Evolutionary conservation across 2,113 vertebrate genomes (phyloP).

Genomic region (Thermophis baileyi): DNA sequence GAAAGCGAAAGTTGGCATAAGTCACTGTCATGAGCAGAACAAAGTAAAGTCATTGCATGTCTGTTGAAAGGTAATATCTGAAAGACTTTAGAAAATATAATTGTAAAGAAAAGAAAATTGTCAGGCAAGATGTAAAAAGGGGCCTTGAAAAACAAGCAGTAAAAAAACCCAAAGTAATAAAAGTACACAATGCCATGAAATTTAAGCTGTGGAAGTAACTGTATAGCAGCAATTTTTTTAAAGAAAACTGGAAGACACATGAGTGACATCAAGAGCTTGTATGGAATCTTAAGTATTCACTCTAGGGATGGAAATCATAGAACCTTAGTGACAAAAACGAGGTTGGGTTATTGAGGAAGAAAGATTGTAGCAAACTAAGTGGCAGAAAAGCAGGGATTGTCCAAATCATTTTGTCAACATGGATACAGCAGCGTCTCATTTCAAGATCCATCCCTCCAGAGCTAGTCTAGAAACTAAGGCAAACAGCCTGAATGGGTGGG

Average conservation of each 20-base stretch:
- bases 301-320: background rate
- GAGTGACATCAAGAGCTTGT: background rate
- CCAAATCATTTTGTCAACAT: background rate
- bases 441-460: background rate
- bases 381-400: background rate
- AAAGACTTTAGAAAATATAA: background rate
- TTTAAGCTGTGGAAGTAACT: background rate
- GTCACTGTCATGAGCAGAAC: slow-evolving; percentile 5
- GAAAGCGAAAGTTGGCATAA: background rate
- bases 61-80: background rate
- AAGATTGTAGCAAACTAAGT: background rate
- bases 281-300: background rate
- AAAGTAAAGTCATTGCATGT: background rate
- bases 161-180: background rate
- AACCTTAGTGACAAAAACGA: background rate
- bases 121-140: background rate
- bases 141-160: background rate
- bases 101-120: background rate
- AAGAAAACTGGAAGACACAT: background rate
- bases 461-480: background rate
- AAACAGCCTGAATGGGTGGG: background rate
- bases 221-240: background rate
- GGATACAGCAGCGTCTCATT: background rate
- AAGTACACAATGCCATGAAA: background rate
- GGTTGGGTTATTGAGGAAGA: background rate